Base-by-base conservation (phyloP, 2,888 invertebrate species). In the Drosophila anceps region DNA sequence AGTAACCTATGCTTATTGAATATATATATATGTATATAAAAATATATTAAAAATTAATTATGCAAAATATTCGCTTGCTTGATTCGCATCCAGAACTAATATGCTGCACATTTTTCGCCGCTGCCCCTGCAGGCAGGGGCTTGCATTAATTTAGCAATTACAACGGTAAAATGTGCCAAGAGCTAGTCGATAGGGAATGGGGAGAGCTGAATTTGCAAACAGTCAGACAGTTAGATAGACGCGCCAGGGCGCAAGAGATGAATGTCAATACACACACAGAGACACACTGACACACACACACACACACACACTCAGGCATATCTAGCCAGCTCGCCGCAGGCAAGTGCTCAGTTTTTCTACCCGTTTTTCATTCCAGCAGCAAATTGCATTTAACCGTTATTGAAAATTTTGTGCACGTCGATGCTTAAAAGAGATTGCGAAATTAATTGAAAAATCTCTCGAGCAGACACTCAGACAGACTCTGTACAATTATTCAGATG, bases 141-240 rank as follows among this genome's bases (percentile, higher is more conserved):
- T 70, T 73, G 74, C 70, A 82, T 84, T 84, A 82, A 87, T 87
- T 84, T 82, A 87, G 84, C 78, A 84, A 84, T 84, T 87, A 84
- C 69, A 84, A 74, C 54, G 73, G 62, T 48, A 63, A 68, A 69
- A 63, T 81, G 75, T 70, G 73, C 69, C 67, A 53, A 68, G 78
- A 81, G 75, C 66, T 71, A 81, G 72, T 61, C 67, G 77, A 24
- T 33, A 39, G 68, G 53, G 65, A 61, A 41, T 60, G 43, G 13
- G n/a, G 31, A 39, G 31, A 46, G 18, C 57, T 46, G 10, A 12
- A 10, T 7, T 13, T 31, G 37, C 24, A 50, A 33, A 50, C 50
- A 48, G 48, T n/a, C 35, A 58, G 41, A 59, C 51, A 53, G 57
- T 44, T 46, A 27, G 62, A 48, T 44, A 72, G 69, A 65, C 77